These are phyloP conservation scores for Hoplias malabaricus DNA, from an alignment of 2,113 vertebrate genomes.

Conservation along the genomic window DNA sequence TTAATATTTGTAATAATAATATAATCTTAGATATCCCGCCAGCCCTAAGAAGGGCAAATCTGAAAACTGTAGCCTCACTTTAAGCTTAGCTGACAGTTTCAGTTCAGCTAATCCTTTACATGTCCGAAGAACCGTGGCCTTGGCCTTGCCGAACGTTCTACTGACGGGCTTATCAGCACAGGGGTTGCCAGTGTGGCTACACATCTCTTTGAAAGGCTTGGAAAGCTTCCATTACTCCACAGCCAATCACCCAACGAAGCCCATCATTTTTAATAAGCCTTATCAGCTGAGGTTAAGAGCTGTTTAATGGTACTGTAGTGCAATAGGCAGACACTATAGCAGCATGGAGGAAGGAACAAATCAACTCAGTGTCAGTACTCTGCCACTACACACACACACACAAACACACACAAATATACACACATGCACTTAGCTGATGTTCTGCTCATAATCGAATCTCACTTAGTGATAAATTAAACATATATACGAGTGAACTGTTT, in stretches of 20 bases:
- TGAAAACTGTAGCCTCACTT: too few relatives aligned
- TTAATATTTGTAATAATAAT: too few relatives aligned
- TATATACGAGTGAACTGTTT: too few relatives aligned
- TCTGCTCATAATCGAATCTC: neutral
- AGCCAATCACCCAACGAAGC: conserved; percentile 19
- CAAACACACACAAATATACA: neutral
- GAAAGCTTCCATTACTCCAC: conserved; percentile 20
- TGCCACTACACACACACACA: neutral
- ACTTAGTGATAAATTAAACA: too few relatives aligned
- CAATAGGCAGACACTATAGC: neutral
- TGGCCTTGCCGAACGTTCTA: neutral
- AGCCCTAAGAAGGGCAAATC: too few relatives aligned
- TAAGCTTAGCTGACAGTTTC: neutral
- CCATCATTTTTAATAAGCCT: conserved; percentile 7
- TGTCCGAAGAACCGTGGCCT: neutral
- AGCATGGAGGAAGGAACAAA: neutral
- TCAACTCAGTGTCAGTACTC: neutral
- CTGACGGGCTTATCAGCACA: neutral
- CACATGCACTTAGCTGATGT: neutral
- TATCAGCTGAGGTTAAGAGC: conserved; percentile 23
- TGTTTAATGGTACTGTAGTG: conserved; percentile 5
- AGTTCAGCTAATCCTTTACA: neutral
- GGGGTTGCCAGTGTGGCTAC: neutral
- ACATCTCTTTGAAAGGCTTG: conserved; percentile 18
- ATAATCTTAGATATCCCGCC: too few relatives aligned